Percentiles rank a stretch among this genome's conserved stretches.
phyloP scores from a whole-genome alignment of 1,140 invertebrate genomes.

The Gonatopus flavifemur region DNA sequence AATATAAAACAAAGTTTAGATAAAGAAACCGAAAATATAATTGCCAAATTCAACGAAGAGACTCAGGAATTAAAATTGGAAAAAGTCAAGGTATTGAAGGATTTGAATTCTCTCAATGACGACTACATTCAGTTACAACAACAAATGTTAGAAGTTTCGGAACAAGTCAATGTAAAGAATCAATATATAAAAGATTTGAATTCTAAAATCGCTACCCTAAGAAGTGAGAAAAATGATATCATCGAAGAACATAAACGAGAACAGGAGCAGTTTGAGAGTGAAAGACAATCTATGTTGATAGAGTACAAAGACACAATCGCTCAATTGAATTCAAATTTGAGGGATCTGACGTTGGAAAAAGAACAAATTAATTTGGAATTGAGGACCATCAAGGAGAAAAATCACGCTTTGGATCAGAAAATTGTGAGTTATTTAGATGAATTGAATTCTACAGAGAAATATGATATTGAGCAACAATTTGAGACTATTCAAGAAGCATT shows the following conservation, averaged over 20 bases:
- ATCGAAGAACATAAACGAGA: background rate
- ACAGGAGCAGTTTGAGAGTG: background rate
- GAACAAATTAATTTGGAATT: background rate
- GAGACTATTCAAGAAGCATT: too few relatives aligned
- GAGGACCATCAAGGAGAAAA: background rate
- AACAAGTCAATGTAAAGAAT: slow-evolving; percentile 13
- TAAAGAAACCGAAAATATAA: background rate
- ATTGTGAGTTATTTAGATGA: too few relatives aligned
- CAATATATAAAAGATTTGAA: slow-evolving; percentile 8
- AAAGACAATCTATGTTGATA: background rate
- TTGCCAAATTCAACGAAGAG: slow-evolving; percentile 9
- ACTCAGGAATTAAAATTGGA: slow-evolving; percentile 2
- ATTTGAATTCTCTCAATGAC: slow-evolving; percentile 11
- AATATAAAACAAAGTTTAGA: slow-evolving; percentile 1
- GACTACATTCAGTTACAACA: slow-evolving; percentile 12
- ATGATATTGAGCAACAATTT: too few relatives aligned
- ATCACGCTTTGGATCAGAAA: background rate
- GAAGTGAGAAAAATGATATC: slow-evolving; percentile 11
- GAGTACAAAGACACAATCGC: too few relatives aligned
- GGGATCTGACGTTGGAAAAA: too few relatives aligned
- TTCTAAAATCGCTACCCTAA: slow-evolving; percentile 8
- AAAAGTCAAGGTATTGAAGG: slow-evolving; percentile 8
- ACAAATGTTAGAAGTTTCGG: slow-evolving; percentile 2
- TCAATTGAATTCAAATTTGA: too few relatives aligned
- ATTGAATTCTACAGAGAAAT: too few relatives aligned